Base-by-base conservation (phyloP, 2,888 invertebrate genomes). In the Agonopterix alstromeriana region DNA sequence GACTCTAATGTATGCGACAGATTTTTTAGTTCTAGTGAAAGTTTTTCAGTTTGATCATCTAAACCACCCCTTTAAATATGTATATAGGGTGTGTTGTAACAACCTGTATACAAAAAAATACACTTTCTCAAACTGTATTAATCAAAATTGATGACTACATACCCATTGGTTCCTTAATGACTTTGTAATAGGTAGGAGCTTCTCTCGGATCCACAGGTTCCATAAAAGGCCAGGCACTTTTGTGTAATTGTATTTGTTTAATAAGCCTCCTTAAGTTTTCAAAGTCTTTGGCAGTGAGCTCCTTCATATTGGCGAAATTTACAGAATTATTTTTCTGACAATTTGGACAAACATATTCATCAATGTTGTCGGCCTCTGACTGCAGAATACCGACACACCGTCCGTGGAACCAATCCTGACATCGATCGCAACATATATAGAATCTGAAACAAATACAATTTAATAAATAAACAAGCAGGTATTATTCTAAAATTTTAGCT, bases 401-500 rank as follows among this genome's bases (percentile, higher is more conserved):
- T 7, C 98, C 98, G 80, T 99, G 99, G 89, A 98, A 99, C 99
- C 99, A 99, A 82, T 98, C 98, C 81, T 98, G 97, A 82, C 99
- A 99, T 56, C 95, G 94, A 88, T 99, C 99, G 80, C 99, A 99
- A 75, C 98, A 98, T 70, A 99, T 98, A 82, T 99, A 99, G 91
- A 99, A 99, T 82, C 97, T 97, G 75, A 41, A 90, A 83, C 49
- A 48, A 57, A 49, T 11, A 36, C 12, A 48, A 48, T 3, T 2
- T 3, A 52, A 27, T 27, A 27, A 27, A 38, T 38, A 38, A 9
- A 38, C 1, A 38, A n/a, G 10, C 9, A 38, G 10, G 38, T 1
- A 9, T 38, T 38, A 1, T 38, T 3, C 3, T 38, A 38, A 38
- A 10, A 38, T 38, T n/a, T 9, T 10, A n/a, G 36, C 36, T 36